Evolutionary conservation across 2,797 vertebrate genomes (phyloP), one percentile per base, ranked within the genome.

Genomic region (Micropoecilia bifurca): DNA sequence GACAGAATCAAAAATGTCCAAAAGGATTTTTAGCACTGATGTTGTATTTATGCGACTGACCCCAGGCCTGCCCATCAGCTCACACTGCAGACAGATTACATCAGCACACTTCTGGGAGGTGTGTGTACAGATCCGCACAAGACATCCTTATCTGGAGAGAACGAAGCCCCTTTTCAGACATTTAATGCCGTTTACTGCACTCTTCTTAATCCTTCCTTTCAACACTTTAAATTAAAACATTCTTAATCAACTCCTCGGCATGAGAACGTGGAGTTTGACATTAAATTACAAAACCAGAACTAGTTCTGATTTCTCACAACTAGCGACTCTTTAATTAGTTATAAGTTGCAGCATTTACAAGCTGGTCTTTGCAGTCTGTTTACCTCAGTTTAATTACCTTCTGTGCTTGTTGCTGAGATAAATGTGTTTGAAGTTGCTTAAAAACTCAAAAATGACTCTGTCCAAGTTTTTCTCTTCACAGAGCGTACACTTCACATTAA

Each of bases 91-190:
- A 78, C 75, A 75, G 43, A 85, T 61, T 25, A 71, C 46, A 85
- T 66, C 6, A 28, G 48, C 71, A 73, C 77, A 71, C 80, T 81
- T 63, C 78, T 80, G 53, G n/a, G 61, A 48, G 55, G 72, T 73
- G 45, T 74, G 66, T 72, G 75, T 41, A 81, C 75, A 71, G 79
- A 69, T 55, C 61, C 63, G 33, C n/a, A 25, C 53, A 53, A 20
- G 16, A 82, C 63, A 36, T 73, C n/a, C 80, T 78, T 75, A 53
- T 73, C 50, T 61, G n/a, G 20, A 20, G 55, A 71, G 41, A 61
- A 48, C 6, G 41, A 25, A 90, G 85, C 78, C 86, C 86, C 83
- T 75, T 89, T 87, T 82, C 83, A 92, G 84, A 90, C 78, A 59
- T 75, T 36, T 25, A 71, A 46, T 45, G 20, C 13, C 6, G n/a